These are phyloP conservation scores for human (Homo sapiens) DNA, from an alignment of 2,113 vertebrate genomes.

Conservation along the genomic window GRCh38 chr18:13114001-13114500, in stretches of 20 bases:
- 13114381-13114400: background rate
- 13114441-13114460: background rate
- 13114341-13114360: background rate
- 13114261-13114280: background rate
- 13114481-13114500: background rate
- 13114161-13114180: slow-evolving; percentile 41
- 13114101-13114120: background rate
- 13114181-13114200: slow-evolving; percentile 70
- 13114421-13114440: background rate
- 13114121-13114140: slow-evolving; percentile 75
- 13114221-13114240: slow-evolving; percentile 31
- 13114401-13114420: background rate
- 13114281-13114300: background rate
- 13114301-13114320: background rate
- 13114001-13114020: background rate
- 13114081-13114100: slow-evolving; percentile 43
- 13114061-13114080: background rate
- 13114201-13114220: slow-evolving; percentile 44
- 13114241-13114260: slow-evolving; percentile 74
- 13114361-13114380: background rate
- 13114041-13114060: slow-evolving; percentile 5
- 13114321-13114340: background rate
- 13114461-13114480: background rate
- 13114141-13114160: slow-evolving; percentile 56
- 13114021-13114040: background rate